Evolutionary conservation across 1,140 invertebrate species (phyloP).

Genomic region (Meloidogyne floridensis): DNA sequence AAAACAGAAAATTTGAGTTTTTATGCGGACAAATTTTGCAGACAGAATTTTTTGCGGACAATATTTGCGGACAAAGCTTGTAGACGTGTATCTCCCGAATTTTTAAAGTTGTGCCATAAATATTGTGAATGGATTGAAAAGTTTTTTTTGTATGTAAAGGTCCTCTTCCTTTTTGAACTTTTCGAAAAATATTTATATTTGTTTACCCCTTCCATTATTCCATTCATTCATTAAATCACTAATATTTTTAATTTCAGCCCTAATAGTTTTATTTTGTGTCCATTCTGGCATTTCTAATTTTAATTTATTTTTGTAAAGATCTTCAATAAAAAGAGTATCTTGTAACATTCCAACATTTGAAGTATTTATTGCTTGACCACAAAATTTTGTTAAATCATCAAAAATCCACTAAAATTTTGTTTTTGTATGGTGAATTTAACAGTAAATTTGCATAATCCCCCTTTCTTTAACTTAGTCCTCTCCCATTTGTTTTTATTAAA

Average conservation of each 20-base stretch:
- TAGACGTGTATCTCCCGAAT: too few species aligned
- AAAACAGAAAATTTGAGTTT: too few species aligned
- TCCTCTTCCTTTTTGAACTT: constrained; percentile 9
- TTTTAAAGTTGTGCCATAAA: too few species aligned
- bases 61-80: too few species aligned
- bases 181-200: not conserved
- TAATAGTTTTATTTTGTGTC: constrained; percentile 32
- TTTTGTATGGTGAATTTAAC: too few species aligned
- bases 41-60: too few species aligned
- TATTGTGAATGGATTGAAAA: not conserved
- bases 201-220: constrained; percentile 14
- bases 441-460: too few species aligned
- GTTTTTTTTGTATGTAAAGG: not conserved
- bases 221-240: constrained; percentile 27
- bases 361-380: constrained; percentile 28
- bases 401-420: constrained; percentile 32
- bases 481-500: too few species aligned
- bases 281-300: constrained; percentile 25
- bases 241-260: constrained; percentile 20
- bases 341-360: constrained; percentile 33
- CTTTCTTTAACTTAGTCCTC: too few species aligned
- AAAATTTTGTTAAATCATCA: constrained; percentile 29
- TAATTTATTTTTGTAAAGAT: constrained; percentile 17
- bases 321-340: constrained; percentile 38
- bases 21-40: too few species aligned